Percentiles rank a stretch among this genome's conserved stretches.
These are phyloP conservation scores for Nomada fabriciana DNA, from an alignment of 2,888 invertebrate genomes.

Conservation along the genomic window DNA sequence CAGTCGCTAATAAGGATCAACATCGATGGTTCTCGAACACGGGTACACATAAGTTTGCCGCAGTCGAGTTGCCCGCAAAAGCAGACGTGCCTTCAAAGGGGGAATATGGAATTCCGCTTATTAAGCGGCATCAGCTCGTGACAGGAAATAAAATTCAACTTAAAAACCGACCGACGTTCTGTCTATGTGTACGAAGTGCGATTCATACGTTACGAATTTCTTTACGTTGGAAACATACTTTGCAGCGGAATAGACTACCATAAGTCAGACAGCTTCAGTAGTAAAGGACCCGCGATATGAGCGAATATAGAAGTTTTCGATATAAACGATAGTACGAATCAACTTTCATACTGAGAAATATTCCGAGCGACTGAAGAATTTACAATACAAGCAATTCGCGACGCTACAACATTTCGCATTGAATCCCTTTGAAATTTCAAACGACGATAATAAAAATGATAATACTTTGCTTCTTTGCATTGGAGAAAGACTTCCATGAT, in stretches of 20 bases:
- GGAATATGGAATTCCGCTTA: constrained; percentile 19
- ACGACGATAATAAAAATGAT: not conserved
- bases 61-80: not conserved
- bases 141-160: constrained; percentile 24
- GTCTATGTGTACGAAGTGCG: not conserved
- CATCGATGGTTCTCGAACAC: not conserved
- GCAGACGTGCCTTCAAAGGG: constrained; percentile 2
- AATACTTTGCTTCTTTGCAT: not conserved
- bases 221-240: not conserved
- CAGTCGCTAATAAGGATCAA: constrained; percentile 24
- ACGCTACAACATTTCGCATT: too few relatives aligned
- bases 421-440: not conserved
- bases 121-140: constrained; percentile 27
- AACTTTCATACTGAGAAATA: not conserved
- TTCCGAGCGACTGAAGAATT: not conserved
- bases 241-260: not conserved
- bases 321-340: not conserved
- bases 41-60: not conserved
- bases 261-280: not conserved
- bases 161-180: not conserved
- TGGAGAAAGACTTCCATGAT: too few relatives aligned
- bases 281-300: not conserved
- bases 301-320: not conserved
- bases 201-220: not conserved
- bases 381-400: not conserved